A percentile compares a stretch with the other conserved stretches of the same genome.
Evolutionary conservation across 2,797 vertebrate species (phyloP).

Genomic region (Lepus oiostolus): DNA sequence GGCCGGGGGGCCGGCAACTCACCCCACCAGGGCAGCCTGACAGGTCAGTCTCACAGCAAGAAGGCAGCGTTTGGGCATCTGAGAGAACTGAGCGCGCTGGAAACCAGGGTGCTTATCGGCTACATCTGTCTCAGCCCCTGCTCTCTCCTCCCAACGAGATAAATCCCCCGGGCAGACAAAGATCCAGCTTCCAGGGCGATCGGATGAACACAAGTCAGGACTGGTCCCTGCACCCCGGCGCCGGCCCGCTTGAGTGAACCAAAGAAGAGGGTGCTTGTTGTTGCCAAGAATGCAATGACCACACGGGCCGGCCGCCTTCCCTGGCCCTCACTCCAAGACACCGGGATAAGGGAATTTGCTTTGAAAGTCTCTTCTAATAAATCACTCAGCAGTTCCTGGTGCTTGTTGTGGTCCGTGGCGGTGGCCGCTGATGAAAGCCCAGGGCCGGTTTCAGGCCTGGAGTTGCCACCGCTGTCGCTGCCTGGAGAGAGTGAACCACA

Average conservation of each 20-base stretch:
- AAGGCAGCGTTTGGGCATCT: slow-evolving; percentile 58
- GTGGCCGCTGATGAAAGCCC: background rate
- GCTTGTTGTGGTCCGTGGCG: slow-evolving; percentile 22
- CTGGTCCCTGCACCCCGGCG: slow-evolving; percentile 70
- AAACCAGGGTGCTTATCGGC: slow-evolving; percentile 74
- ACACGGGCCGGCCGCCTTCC: slow-evolving; percentile 13
- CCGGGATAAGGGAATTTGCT: slow-evolving; percentile 69
- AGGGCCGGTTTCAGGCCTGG: background rate
- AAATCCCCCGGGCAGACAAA: slow-evolving; percentile 84
- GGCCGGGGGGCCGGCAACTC: too few relatives aligned
- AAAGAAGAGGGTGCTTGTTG: background rate
- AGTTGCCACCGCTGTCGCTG: background rate
- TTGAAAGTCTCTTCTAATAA: slow-evolving; percentile 76
- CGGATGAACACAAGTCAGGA: slow-evolving; percentile 82
- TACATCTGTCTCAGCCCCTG: slow-evolving; percentile 30
- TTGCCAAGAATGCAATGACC: slow-evolving; percentile 69
- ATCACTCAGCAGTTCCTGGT: slow-evolving; percentile 50
- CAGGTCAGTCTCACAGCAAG: slow-evolving; percentile 64
- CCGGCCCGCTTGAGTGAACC: slow-evolving; percentile 64
- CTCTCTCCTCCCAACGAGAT: slow-evolving; percentile 85
- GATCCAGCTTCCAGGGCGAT: slow-evolving; percentile 77
- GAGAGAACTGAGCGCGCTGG: slow-evolving; percentile 69
- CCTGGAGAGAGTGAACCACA: fast-evolving
- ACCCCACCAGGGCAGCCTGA: slow-evolving; percentile 18
- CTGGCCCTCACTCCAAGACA: background rate